These are phyloP conservation scores for Synergus umbraculus DNA, from an alignment of 2,888 invertebrate species.

Conservation along the genomic window DNA sequence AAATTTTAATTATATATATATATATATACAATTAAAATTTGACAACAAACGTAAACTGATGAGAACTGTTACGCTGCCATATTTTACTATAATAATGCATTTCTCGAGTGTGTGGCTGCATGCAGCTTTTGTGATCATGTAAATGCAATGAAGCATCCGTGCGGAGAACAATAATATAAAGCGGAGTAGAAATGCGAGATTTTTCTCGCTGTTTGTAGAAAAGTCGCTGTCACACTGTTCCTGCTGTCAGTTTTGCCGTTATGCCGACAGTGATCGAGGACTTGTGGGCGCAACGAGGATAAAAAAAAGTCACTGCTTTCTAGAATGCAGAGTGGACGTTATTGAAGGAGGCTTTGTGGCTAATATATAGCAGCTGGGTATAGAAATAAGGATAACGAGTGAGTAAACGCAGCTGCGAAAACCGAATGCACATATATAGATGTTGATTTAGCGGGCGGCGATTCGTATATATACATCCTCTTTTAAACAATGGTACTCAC, in stretches of 20 bases:
- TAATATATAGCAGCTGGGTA: conserved; percentile 43
- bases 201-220: background rate
- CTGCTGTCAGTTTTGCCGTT: background rate
- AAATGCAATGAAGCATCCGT: background rate
- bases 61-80: background rate
- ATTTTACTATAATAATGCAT: background rate
- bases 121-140: background rate
- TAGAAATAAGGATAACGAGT: conserved; percentile 45
- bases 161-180: background rate
- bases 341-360: background rate
- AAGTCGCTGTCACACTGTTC: background rate
- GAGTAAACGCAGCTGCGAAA: conserved; percentile 42
- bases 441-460: conserved; percentile 4
- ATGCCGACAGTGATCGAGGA: background rate
- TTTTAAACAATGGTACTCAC: conserved; percentile 1
- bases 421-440: background rate
- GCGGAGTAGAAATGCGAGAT: background rate
- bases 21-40: too few relatives aligned
- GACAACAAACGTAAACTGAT: too few relatives aligned
- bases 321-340: conserved; percentile 27
- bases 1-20: background rate
- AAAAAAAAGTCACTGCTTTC: conserved; percentile 38
- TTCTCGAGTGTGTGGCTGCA: background rate
- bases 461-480: background rate
- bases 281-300: background rate